Conservation (phyloP, 2,888 invertebrate species). For the Oasisia sp. region DNA sequence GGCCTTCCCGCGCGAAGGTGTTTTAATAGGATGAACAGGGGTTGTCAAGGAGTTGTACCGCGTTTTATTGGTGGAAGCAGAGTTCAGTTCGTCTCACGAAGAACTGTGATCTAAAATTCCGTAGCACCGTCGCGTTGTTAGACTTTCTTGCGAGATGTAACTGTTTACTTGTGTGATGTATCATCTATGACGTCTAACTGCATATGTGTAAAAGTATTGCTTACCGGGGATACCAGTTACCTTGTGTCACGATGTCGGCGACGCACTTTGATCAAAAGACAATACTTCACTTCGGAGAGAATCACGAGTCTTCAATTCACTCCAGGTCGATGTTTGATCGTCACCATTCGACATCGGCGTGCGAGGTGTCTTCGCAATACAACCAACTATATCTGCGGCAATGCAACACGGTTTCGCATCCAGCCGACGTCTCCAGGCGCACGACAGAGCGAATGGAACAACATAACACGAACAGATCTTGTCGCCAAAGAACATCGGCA, state of each 20-base stretch:
- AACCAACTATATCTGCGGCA: background rate
- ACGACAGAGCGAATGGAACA: background rate
- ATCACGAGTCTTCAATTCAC: background rate
- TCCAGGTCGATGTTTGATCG: background rate
- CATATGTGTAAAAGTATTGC: background rate
- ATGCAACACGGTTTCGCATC: background rate
- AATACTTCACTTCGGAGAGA: background rate
- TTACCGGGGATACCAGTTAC: background rate
- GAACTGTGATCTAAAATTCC: background rate
- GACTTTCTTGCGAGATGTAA: background rate
- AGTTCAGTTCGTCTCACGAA: background rate
- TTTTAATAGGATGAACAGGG: background rate
- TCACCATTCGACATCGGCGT: background rate
- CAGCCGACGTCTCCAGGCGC: background rate
- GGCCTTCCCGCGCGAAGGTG: background rate
- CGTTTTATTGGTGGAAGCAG: background rate
- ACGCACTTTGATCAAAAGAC: background rate
- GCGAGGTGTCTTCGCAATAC: background rate
- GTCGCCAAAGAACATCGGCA: background rate
- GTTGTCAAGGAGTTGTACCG: background rate
- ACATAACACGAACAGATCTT: background rate
- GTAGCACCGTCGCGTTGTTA: background rate
- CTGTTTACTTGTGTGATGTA: background rate
- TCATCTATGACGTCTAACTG: background rate
- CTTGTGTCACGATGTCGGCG: background rate